phyloP scores from a whole-genome alignment of 2,113 vertebrate species.

The Condylura cristata region DNA sequence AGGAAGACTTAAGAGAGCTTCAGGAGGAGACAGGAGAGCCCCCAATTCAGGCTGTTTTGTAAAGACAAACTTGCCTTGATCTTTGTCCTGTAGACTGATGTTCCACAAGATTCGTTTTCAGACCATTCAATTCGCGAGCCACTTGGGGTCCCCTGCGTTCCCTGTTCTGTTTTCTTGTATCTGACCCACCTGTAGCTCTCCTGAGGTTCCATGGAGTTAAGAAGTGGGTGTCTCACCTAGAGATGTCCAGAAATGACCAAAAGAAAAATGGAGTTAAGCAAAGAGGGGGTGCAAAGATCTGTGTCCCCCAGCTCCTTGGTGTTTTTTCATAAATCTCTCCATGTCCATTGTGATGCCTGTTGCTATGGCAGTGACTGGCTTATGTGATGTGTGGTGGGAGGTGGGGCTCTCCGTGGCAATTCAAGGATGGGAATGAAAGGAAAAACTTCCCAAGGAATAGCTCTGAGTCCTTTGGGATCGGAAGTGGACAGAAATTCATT shows the following conservation, averaged over 20 bases:
- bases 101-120: too few relatives aligned
- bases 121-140: background rate
- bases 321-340: background rate
- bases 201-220: background rate
- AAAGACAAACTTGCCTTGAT: background rate
- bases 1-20: too few relatives aligned
- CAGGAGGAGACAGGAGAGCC: too few relatives aligned
- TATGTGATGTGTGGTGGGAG: background rate
- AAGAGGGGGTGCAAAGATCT: background rate
- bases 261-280: background rate
- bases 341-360: accelerated
- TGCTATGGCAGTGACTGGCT: too few relatives aligned
- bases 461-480: background rate
- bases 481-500: background rate
- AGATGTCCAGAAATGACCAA: background rate
- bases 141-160: background rate
- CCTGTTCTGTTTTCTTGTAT: background rate
- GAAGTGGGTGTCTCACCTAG: background rate
- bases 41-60: background rate
- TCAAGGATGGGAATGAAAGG: background rate
- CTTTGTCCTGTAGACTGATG: background rate
- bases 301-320: background rate
- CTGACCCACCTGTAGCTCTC: background rate
- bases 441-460: background rate
- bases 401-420: too few relatives aligned